Base-by-base conservation (phyloP, 2,797 vertebrate species). In the Echeneis naucrates region DNA sequence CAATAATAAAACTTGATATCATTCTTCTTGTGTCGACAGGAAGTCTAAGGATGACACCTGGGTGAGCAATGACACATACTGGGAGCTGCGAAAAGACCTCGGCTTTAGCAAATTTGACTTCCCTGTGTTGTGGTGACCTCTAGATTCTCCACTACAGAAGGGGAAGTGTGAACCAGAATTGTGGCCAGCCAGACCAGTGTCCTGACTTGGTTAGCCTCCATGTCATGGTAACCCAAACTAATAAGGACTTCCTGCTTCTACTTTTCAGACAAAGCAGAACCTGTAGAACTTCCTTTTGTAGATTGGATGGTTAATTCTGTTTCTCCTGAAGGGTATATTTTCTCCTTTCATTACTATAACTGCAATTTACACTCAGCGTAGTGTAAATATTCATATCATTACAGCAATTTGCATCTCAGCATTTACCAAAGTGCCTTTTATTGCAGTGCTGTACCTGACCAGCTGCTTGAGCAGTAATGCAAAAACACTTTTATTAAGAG, bases 61-160 rank as follows among this genome's bases (percentile, higher is more conserved):
- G 98, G 91, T 97, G 77, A 98, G 95, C 93, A 97, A 95, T 38
- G 93, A 95, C 81, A 95, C 94, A 0, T 99, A 99, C 86, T 95
- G 97, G 96, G 95, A 97, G 51, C 88, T 94, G 78, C 95, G 96
- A 37, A 96, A 92, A 87, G 96, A 98, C 19, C 94, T 94, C 11
- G 96, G 97, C 33, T 98, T 99, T 89, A 89, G 91, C 82, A 96
- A 94, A 88, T 77, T 96, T 68, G 96, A 99, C 80, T 96, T 94
- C 77, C 95, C 97, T 47, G 81, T 96, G 72, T 89, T 99, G 66
- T 99, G 98, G 98, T 99, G 93, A 99, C 90, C 74, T 77, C 62
- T 55, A 50, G 60, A 55, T 74, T 57, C 52, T 58, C 37, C 27
- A 61, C 40, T 53, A 26, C 24, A 52, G 0, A 78, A 33, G 72